Base-by-base conservation (phyloP, 1,140 invertebrate genomes). In the Triops longicaudatus region DNA sequence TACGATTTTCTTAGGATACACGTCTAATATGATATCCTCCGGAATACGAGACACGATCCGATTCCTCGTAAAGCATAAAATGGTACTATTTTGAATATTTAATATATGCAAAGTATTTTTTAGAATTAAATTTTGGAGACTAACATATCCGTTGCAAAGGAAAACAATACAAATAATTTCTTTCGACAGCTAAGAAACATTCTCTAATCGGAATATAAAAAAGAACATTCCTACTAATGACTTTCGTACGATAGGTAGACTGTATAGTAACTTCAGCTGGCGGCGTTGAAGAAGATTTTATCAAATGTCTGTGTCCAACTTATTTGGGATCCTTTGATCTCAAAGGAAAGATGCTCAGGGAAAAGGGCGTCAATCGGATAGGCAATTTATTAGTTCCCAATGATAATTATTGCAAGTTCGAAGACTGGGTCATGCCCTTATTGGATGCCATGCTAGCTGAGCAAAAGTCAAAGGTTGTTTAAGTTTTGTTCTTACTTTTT, bases 361-460 rank as follows among this genome's bases (percentile, higher is more conserved):
- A 93, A 9, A 89, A 91, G 79, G 98, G 97, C 11, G 93, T 99
- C 43, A 99, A 99, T 85, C 87, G 98, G 80, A 98, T 98, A 80
- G 98, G 98, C 41, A 99, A 99, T 87, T 87, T 99, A 41, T 86
- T 99, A 28, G 96, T 99, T 1, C 98, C 98, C 6, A 99, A 99
- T 87, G 90, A 97, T 81, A 99, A 99, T 86, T 99, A 99, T 85
- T 99, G 97, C 81, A 87, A 90, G 80, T 99, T 99, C 87, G 97
- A 99, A 86, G 93, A 98, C 83, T 99, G 98, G 97, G 86, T 99
- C 0, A 96, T 93, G 86, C 98, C 98, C 0, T 89, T 96, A 81
- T 87, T 99, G 26, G 93, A 99, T 83, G 88, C 92, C 83, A 94
- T 99, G 92, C 82, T 98, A 17, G 84, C 88, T 73, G 96, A 99